A percentile compares a stretch with the other conserved stretches of the same genome.
phyloP scores from a whole-genome alignment of 2,113 vertebrate species.

The Gallinago undulata region DNA sequence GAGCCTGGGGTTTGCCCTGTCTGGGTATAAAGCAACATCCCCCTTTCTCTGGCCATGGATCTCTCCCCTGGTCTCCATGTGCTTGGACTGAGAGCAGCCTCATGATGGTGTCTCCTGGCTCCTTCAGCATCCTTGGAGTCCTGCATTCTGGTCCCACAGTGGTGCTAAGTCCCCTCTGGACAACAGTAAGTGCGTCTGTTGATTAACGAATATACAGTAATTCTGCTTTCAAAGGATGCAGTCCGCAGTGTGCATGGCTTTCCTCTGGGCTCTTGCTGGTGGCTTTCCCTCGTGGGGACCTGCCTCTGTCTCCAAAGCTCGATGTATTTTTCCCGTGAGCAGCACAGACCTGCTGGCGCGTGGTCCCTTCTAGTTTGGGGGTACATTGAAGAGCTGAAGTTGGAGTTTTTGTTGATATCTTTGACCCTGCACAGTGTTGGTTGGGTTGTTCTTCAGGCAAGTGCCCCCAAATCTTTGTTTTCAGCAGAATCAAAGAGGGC shows the following conservation, averaged over 20 bases:
- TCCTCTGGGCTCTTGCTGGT: background rate
- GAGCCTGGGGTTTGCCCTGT: background rate
- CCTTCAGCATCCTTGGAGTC: background rate
- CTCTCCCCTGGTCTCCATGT: fast-evolving
- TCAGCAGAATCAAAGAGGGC: background rate
- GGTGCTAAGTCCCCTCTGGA: too few relatives aligned
- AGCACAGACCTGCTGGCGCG: background rate
- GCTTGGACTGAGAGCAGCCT: background rate
- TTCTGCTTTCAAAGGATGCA: background rate
- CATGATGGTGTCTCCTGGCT: background rate
- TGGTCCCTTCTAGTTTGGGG: background rate
- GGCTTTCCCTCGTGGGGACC: background rate
- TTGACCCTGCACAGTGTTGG: background rate
- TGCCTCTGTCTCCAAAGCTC: background rate
- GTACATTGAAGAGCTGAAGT: background rate
- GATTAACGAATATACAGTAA: fast-evolving
- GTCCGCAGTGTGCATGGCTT: background rate
- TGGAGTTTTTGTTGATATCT: background rate
- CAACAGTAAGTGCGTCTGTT: background rate
- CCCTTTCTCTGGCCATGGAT: background rate
- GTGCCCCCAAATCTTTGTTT: background rate
- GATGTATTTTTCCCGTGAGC: background rate
- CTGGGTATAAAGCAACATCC: background rate
- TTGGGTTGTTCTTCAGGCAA: background rate
- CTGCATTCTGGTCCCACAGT: background rate